phyloP scores from a whole-genome alignment of 2,888 invertebrate genomes.

The Trachelus iudaicus region DNA sequence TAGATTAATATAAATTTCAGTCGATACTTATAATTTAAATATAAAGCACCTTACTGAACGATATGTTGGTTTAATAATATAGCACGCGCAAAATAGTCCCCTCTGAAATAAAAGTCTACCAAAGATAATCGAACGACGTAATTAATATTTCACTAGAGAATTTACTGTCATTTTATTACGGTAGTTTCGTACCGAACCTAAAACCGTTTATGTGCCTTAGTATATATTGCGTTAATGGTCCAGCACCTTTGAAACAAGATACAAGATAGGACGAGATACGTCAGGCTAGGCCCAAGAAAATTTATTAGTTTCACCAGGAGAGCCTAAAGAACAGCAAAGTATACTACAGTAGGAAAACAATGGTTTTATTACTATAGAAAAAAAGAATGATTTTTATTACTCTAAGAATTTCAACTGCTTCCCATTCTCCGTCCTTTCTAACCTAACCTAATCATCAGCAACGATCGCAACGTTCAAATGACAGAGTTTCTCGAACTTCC shows the following conservation, averaged over 20 bases:
- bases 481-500: background rate
- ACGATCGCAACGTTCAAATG: background rate
- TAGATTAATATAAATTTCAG: too few species aligned
- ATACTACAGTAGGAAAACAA: background rate
- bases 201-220: background rate
- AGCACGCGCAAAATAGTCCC: background rate
- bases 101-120: background rate
- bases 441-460: background rate
- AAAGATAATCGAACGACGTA: background rate
- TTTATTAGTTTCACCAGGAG: background rate
- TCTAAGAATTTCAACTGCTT: background rate
- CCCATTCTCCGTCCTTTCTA: background rate
- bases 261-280: background rate
- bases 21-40: too few species aligned
- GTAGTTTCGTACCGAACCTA: background rate
- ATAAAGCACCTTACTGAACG: background rate
- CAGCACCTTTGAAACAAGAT: background rate
- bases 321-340: background rate
- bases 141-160: background rate
- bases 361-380: background rate
- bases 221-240: background rate
- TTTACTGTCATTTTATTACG: background rate
- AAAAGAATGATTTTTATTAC: background rate
- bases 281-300: background rate
- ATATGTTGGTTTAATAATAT: background rate